Evolutionary conservation across 2,888 invertebrate species (phyloP).

Genomic region (Sturmia bella): DNA sequence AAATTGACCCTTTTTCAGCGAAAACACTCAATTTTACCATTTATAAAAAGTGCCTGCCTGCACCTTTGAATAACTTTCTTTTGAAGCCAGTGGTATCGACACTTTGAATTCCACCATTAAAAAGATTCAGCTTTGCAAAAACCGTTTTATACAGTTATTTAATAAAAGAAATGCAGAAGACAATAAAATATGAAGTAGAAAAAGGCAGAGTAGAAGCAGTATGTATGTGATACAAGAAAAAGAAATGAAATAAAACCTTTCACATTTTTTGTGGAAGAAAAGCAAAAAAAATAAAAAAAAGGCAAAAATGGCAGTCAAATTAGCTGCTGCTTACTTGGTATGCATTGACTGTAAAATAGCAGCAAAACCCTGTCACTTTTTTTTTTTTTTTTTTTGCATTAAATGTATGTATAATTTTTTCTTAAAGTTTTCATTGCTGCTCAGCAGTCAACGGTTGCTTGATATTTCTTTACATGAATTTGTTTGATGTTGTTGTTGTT

Average conservation of each 20-base stretch:
- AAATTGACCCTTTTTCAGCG: slow-evolving; percentile 15
- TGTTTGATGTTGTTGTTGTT: no score
- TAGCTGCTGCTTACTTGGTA: slow-evolving; percentile 57
- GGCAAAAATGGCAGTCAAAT: slow-evolving; percentile 47
- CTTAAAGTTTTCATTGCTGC: slow-evolving; percentile 53
- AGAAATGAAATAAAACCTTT: slow-evolving; percentile 58
- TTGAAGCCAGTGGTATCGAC: slow-evolving; percentile 15
- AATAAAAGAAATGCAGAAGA: slow-evolving; percentile 22
- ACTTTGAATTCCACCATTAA: slow-evolving; percentile 9
- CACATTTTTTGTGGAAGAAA: slow-evolving; percentile 60
- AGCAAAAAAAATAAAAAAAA: slow-evolving; percentile 24
- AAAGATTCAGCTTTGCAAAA: background rate
- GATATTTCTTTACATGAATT: slow-evolving; percentile 49
- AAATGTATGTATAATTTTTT: slow-evolving; percentile 18
- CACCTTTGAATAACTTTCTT: slow-evolving; percentile 24
- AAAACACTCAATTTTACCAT: background rate
- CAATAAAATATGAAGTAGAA: background rate
- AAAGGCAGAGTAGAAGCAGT: slow-evolving; percentile 13
- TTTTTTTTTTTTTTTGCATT: slow-evolving; percentile 58
- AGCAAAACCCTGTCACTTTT: slow-evolving; percentile 64
- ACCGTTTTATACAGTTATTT: slow-evolving; percentile 25
- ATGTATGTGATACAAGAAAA: background rate
- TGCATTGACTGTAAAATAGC: slow-evolving; percentile 62
- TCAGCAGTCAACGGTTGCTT: slow-evolving; percentile 36
- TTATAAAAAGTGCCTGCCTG: slow-evolving; percentile 9